Percentiles rank a stretch among this genome's conserved stretches.
phyloP scores from a whole-genome alignment of 2,113 vertebrate genomes.

The Podarcis muralis region DNA sequence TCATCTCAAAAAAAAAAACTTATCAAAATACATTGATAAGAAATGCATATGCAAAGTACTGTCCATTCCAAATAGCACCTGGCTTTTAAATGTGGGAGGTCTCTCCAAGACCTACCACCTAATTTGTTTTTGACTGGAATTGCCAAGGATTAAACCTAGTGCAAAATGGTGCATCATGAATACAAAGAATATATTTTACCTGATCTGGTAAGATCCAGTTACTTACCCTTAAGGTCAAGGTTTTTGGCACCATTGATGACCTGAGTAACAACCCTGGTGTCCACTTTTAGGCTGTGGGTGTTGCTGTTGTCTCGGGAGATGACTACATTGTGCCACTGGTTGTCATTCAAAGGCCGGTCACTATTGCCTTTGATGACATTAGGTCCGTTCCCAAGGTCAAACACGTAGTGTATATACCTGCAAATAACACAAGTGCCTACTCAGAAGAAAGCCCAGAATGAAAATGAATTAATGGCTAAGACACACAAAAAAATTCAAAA shows the following conservation, averaged over 20 bases:
- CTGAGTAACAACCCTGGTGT: slow-evolving; percentile 90
- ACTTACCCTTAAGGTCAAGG: slow-evolving; percentile 96
- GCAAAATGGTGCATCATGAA: neutral
- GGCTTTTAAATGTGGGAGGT: no score
- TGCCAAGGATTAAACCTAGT: neutral
- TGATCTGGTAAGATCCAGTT: neutral
- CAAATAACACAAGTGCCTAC: neutral
- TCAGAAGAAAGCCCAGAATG: neutral
- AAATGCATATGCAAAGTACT: neutral
- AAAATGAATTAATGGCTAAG: neutral
- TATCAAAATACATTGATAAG: neutral
- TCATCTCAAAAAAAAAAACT: neutral
- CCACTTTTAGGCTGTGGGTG: slow-evolving; percentile 95
- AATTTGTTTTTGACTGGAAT: neutral
- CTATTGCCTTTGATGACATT: slow-evolving; percentile 98
- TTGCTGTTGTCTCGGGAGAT: slow-evolving; percentile 98
- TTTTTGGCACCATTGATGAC: slow-evolving; percentile 98
- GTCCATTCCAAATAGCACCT: neutral
- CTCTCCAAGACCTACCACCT: neutral
- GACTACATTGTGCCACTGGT: slow-evolving; percentile 98
- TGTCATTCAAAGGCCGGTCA: slow-evolving; percentile 92
- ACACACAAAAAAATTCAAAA: neutral
- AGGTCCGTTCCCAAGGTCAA: slow-evolving; percentile 96
- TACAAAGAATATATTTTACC: neutral
- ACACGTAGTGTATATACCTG: slow-evolving; percentile 98